These are phyloP conservation scores for Sciurus carolinensis DNA, from an alignment of 2,797 vertebrate genomes.

Conservation along the genomic window DNA sequence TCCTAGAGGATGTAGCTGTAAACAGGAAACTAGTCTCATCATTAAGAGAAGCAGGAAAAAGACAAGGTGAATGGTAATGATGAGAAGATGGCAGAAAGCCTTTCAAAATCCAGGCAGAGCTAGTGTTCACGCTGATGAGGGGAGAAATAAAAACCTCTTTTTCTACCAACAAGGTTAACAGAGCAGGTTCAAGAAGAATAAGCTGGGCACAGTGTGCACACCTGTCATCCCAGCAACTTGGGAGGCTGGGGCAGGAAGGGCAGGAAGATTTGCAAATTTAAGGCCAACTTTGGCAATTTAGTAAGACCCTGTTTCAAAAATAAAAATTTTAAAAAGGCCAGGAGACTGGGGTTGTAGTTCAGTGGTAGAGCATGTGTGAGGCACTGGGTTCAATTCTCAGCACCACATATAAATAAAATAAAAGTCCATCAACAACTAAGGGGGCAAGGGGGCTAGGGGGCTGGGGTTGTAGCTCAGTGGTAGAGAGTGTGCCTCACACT, in stretches of 20 bases:
- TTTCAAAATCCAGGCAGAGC: slow-evolving; percentile 49
- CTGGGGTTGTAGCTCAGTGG: no score
- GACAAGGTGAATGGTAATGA: not conserved
- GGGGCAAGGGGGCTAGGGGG: no score
- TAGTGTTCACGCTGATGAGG: not conserved
- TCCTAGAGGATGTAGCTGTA: not conserved
- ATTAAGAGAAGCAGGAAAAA: slow-evolving; percentile 59
- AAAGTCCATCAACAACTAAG: no score
- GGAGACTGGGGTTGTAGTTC: not conserved
- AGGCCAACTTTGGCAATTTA: not conserved
- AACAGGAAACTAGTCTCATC: slow-evolving; percentile 53
- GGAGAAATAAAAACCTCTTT: not conserved
- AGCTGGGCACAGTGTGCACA: not conserved
- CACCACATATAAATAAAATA: no score
- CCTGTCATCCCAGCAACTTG: not conserved
- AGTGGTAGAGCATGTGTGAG: not conserved
- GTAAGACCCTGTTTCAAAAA: not conserved
- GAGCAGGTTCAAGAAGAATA: slow-evolving; percentile 29
- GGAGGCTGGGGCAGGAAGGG: not conserved
- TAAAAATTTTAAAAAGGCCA: not conserved
- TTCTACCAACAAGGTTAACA: slow-evolving; percentile 56
- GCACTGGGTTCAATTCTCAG: no score
- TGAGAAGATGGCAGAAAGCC: slow-evolving; percentile 22
- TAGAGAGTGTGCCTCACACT: no score
- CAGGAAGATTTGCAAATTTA: not conserved